Base-by-base conservation (phyloP, 2,797 vertebrate genomes). In the Odontamblyopus rebecca region DNA sequence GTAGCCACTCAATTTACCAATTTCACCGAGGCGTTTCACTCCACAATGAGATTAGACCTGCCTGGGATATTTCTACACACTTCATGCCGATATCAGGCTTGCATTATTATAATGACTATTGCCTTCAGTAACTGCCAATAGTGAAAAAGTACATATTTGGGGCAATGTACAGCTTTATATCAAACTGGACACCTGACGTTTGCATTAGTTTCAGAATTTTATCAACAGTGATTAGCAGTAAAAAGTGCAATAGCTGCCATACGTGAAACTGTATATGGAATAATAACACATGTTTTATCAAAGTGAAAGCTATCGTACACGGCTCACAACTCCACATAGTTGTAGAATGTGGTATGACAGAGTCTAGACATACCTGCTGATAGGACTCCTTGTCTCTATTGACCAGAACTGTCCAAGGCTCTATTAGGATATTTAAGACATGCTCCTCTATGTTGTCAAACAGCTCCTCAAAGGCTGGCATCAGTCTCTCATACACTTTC, bases 391-490 rank as follows among this genome's bases (percentile, higher is more conserved):
- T 85, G 77, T 97, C 95, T 82, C 77, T 84, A 77, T 89, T 84
- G 35, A 93, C 63, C 93, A 97, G 93, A 85, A 91, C 87, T 3
- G 83, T 88, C 97, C 97, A 99, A 0, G 97, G 93, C 64, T 95
- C 93, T 70, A 96, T 88, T 0, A 99, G 93, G 82, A 96, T 72
- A 29, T 84, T 80, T 27, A 98, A 94, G 0, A 89, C 82, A 67
- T 96, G 92, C 72, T 97, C 96, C 89, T 97, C 96, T 23, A 91
- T 94, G 65, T 71, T 54, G 56, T 98, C 96, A 92, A 98, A 98
- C 74, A 98, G 94, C 72, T 98, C 96, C 85, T 98, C 95, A 92
- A 96, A 97, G 2, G 96, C 93, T 9, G 96, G 95, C 61, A 88
- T 89, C 69, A 95, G 92, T 74, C 86, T 90, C 75, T 87, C 76